Conservation (phyloP, 2,113 vertebrate genomes). For the Perca fluviatilis region DNA sequence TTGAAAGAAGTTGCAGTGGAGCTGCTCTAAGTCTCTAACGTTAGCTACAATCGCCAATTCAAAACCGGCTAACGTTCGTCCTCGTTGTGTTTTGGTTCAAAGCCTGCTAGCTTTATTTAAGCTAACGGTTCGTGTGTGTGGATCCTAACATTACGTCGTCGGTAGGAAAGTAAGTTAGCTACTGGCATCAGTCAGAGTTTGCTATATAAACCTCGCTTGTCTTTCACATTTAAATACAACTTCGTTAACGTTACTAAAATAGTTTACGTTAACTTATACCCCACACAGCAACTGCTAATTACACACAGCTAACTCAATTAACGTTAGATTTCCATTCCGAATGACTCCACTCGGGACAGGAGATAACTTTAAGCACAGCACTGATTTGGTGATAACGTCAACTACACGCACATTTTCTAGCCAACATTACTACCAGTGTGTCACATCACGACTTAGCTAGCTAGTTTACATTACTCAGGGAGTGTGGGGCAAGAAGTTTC, state of each 20-base stretch:
- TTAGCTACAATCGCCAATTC: constrained; percentile 7
- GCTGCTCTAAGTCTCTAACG: constrained; percentile 13
- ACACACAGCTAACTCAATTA: constrained; percentile 19
- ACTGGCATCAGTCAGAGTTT: constrained; percentile 21
- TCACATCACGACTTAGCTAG: constrained; percentile 29
- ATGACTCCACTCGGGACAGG: neutral
- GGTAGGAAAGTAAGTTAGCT: constrained; percentile 7
- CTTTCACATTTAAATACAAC: constrained; percentile 14
- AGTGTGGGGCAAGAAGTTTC: neutral
- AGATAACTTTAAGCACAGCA: constrained; percentile 14
- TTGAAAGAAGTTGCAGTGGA: constrained; percentile 40
- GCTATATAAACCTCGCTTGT: constrained; percentile 14
- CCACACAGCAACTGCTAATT: neutral
- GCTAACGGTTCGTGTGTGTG: constrained; percentile 30
- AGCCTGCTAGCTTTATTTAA: constrained; percentile 18
- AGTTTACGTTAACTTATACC: neutral
- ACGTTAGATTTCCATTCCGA: neutral
- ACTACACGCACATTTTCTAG: constrained; percentile 8
- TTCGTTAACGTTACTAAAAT: constrained; percentile 1
- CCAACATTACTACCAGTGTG: constrained; percentile 7
- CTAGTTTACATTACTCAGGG: constrained; percentile 19
- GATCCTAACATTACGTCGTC: neutral
- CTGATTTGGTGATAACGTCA: neutral
- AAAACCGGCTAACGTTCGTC: neutral
- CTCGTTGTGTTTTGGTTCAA: neutral